These are phyloP conservation scores for Lepidostoma basale DNA, from an alignment of 1,140 invertebrate species.

Conservation along the genomic window DNA sequence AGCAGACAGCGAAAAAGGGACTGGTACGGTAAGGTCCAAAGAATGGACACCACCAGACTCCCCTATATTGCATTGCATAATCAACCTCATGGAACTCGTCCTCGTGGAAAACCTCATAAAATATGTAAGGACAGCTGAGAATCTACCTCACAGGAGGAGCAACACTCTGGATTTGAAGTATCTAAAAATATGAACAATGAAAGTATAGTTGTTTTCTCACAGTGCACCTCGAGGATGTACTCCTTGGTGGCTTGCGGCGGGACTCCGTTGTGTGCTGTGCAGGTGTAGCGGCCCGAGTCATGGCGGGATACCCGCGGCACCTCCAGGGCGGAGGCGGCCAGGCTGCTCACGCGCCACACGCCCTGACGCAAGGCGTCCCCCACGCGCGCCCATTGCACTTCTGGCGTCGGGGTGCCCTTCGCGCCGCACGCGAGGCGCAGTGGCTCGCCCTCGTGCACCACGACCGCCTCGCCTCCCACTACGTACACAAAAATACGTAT, in stretches of 20 bases:
- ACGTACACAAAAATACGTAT: background rate
- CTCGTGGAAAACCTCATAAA: no score
- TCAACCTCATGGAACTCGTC: no score
- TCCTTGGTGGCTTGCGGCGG: conserved; percentile 81
- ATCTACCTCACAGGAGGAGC: no score
- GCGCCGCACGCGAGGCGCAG: conserved; percentile 79
- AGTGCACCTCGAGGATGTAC: conserved; percentile 84
- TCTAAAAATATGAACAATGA: no score
- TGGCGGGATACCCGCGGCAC: conserved; percentile 81
- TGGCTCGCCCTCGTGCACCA: conserved; percentile 65
- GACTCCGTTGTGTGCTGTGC: conserved; percentile 87
- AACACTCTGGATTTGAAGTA: no score
- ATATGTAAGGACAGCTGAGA: no score
- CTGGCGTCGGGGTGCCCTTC: conserved; percentile 74
- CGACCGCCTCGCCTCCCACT: conserved; percentile 50
- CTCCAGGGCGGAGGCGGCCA: conserved; percentile 75
- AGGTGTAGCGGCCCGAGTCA: conserved; percentile 87
- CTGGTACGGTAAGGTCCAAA: no score
- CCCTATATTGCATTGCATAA: no score
- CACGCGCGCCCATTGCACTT: conserved; percentile 76
- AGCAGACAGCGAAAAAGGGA: no score
- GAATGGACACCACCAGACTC: no score
- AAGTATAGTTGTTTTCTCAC: conserved; percentile 68
- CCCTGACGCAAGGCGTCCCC: conserved; percentile 56
- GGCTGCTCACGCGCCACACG: conserved; percentile 66